phyloP scores from a whole-genome alignment of 2,797 vertebrate genomes.

The Pseudotriccus pelzelni region DNA sequence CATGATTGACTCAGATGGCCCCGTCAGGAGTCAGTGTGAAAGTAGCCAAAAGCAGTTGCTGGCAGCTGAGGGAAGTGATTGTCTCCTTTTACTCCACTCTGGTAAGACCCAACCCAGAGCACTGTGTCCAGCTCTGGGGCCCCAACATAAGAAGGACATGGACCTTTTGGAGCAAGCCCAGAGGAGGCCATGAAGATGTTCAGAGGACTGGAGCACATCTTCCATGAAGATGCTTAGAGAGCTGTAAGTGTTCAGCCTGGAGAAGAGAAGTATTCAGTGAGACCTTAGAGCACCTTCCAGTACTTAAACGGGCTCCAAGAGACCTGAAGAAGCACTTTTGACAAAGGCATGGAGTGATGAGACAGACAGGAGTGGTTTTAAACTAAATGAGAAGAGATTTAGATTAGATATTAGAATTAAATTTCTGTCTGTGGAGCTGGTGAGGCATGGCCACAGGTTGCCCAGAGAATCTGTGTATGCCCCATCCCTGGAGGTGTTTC shows the following conservation, averaged over 20 bases:
- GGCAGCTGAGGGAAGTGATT: neutral
- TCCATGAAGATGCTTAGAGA: neutral
- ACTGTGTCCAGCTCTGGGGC: neutral
- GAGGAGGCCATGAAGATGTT: neutral
- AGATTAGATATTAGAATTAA: neutral
- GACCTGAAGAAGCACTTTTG: neutral
- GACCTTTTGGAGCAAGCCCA: neutral
- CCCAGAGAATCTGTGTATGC: neutral
- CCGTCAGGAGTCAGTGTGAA: neutral
- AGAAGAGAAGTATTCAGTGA: neutral
- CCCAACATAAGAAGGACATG: neutral
- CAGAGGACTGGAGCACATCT: neutral
- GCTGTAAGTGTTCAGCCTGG: neutral
- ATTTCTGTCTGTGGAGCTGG: neutral
- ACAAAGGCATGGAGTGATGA: neutral
- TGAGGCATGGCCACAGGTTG: rapidly evolving
- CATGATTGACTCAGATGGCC: neutral
- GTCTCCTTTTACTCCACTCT: neutral
- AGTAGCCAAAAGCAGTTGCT: neutral
- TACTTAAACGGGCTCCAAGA: neutral
- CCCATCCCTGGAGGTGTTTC: neutral
- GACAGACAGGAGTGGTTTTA: neutral
- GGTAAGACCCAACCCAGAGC: neutral
- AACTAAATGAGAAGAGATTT: neutral
- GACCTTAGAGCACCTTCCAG: neutral